Evolutionary conservation across 92 coral and sea anemone species (phyloP).

Genomic region (Virgularia gustaviana): DNA sequence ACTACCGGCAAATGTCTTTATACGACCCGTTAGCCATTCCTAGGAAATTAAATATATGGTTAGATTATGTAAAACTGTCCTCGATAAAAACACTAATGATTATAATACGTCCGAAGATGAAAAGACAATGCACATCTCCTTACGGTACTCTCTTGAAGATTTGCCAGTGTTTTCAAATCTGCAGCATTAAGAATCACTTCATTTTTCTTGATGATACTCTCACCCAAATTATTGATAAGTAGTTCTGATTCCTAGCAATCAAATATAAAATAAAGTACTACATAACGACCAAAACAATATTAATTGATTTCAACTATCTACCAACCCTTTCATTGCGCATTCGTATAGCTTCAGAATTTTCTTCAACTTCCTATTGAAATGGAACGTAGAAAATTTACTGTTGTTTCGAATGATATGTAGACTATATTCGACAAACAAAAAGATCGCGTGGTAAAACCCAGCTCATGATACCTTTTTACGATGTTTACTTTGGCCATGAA

Average conservation of each 20-base stretch:
- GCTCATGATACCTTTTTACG: conserved; percentile 76
- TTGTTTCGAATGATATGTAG: neutral
- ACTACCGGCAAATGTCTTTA: conserved; percentile 68
- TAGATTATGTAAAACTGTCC: neutral
- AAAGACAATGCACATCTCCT: conserved; percentile 7
- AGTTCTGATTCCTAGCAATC: conserved; percentile 78
- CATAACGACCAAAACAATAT: neutral
- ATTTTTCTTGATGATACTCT: conserved; percentile 56
- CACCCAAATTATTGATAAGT: conserved; percentile 78
- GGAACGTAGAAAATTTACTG: neutral
- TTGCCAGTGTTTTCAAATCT: conserved; percentile 83
- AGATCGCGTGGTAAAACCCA: no score
- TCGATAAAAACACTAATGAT: neutral
- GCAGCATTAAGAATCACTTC: conserved; percentile 77
- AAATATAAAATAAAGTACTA: neutral
- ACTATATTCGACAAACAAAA: neutral
- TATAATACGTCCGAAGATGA: neutral
- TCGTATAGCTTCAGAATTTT: conserved; percentile 80
- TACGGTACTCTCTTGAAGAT: conserved; percentile 95
- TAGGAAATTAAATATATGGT: conserved; percentile 17
- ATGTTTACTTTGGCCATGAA: conserved; percentile 81
- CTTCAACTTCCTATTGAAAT: conserved; percentile 68
- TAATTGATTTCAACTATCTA: neutral
- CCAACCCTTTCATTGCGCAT: conserved; percentile 85
- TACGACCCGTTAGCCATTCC: conserved; percentile 94